Evolutionary conservation across 92 coral and sea anemone genomes (phyloP).

Genomic region (Epizoanthus fatuus): DNA sequence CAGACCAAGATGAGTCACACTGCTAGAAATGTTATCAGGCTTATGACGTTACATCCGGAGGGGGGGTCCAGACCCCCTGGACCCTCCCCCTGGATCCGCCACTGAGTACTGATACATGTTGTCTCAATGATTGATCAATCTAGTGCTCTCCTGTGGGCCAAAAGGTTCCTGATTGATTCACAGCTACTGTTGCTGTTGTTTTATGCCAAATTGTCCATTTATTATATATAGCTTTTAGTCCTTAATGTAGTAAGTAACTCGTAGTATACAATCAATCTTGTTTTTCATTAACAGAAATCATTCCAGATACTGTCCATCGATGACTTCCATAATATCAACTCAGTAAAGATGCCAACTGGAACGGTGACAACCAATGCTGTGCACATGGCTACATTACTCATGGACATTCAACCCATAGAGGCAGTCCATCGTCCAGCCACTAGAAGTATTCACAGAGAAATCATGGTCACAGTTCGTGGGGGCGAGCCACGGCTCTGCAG

Average conservation of each 20-base stretch:
- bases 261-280: not conserved
- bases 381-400: constrained; percentile 63
- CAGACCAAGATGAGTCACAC: too few relatives aligned
- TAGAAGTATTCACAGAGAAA: constrained; percentile 64
- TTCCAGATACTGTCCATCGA: constrained; percentile 66
- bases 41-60: too few relatives aligned
- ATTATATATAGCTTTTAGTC: not conserved
- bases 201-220: not conserved
- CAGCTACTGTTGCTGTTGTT: not conserved
- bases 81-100: too few relatives aligned
- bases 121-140: too few relatives aligned
- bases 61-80: too few relatives aligned
- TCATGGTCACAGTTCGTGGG: constrained; percentile 44
- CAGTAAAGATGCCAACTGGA: constrained; percentile 64
- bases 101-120: too few relatives aligned
- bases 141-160: too few relatives aligned
- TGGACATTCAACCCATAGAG: not conserved
- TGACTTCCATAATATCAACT: constrained; percentile 76
- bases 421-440: constrained; percentile 49
- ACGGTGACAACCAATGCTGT: constrained; percentile 63
- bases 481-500: constrained; percentile 50
- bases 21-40: too few relatives aligned
- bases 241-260: not conserved
- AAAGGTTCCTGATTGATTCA: too few relatives aligned
- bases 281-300: constrained; percentile 54